Percentiles rank a stretch among this genome's conserved stretches.
phyloP scores from a whole-genome alignment of 2,888 invertebrate genomes.

The Diarsia brunnea region DNA sequence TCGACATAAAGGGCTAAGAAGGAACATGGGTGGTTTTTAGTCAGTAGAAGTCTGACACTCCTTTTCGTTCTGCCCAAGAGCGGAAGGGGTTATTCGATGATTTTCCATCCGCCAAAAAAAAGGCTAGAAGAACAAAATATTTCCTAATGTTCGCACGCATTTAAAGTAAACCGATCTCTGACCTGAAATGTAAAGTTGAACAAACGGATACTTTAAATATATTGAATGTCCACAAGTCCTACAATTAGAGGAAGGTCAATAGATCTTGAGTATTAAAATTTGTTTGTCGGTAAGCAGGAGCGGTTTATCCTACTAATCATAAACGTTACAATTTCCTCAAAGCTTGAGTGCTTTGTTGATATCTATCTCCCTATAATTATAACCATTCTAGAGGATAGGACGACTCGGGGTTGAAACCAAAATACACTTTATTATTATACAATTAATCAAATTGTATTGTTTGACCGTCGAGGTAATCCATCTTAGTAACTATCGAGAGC shows the following conservation, averaged over 20 bases:
- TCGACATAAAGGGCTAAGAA: no score
- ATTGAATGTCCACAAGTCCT: not conserved
- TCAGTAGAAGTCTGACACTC: no score
- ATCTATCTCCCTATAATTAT: not conserved
- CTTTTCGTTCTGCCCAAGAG: no score
- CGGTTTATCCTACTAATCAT: not conserved
- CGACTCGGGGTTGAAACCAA: not conserved
- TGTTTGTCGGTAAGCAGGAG: not conserved
- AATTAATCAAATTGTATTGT: slow-evolving; percentile 11
- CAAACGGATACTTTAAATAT: not conserved
- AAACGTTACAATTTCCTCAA: slow-evolving; percentile 20
- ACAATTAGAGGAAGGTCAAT: not conserved
- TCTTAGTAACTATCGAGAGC: not conserved
- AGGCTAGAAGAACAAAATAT: not conserved
- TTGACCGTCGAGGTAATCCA: not conserved
- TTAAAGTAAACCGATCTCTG: not conserved
- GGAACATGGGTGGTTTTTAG: no score
- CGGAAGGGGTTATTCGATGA: no score
- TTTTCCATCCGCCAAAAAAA: no score
- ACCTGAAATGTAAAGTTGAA: not conserved
- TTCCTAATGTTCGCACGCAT: not conserved
- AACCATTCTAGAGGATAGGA: slow-evolving; percentile 1
- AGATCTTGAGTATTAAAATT: not conserved
- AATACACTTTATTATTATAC: not conserved
- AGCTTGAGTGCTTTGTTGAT: slow-evolving; percentile 3